Evolutionary conservation across 1,140 invertebrate species (phyloP), one percentile per base, ranked within the genome.

Genomic region (Cotesia typhae): DNA sequence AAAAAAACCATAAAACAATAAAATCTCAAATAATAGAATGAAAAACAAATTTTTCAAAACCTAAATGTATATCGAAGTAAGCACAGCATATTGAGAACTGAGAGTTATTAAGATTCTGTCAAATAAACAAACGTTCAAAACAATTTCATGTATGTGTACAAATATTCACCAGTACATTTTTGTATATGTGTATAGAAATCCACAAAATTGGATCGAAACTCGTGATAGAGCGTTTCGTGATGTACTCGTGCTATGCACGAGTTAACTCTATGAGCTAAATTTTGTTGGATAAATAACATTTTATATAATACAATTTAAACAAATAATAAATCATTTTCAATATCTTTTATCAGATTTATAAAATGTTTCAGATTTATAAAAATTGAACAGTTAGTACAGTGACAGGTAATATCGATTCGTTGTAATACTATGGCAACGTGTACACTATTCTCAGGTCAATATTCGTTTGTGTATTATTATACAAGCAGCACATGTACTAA

Each of bases 221-320:
- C 71, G 71, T 72, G 65, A 72, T 72, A 72, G 65, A 47, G 71
- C 55, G 66, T 67, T 61, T 72, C 71, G 71, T 72, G 71, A 72
- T 37, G 28, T 20, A 7, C 37, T 59, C 70, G 51, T 67, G 20
- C 38, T 67, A 61, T 41, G 53, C 38, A 17, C 63, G 37, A 59
- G 53, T 55, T 14, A 10, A 60, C 53, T 35, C 28, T 51, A 51
- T 55, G 66, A 67, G 47, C 66, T 67, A 67, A 51, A 55, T 67
- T 67, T 7, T 20, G 0, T 61, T 28, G 4, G 51, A 67, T 52
- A 41, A 1, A n/a, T 20, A 47, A 3, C 4, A 28, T 14, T 52
- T 53, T 66, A 20, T 63, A 38, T 64, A 36, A 64, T 36, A 64
- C 41, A 37, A 17, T 14, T n/a, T 55, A 55, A 14, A 55, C n/a